phyloP scores from a whole-genome alignment of 2,888 invertebrate species.

The Hipparchia semele region DNA sequence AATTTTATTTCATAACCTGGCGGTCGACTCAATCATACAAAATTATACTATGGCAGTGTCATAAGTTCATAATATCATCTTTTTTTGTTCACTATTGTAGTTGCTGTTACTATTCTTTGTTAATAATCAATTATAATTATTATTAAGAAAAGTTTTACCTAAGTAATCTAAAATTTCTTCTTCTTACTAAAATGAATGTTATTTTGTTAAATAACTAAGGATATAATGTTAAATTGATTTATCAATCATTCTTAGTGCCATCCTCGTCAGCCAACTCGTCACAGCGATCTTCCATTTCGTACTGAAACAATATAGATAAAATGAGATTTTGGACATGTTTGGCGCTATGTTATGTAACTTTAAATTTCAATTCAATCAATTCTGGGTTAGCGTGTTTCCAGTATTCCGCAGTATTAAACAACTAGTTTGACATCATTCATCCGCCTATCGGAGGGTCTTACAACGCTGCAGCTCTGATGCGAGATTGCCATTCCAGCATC shows the following conservation, averaged over 20 bases:
- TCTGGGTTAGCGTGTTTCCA: too few species aligned
- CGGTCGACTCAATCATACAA: background rate
- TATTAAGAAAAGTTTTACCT: background rate
- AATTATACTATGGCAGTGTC: background rate
- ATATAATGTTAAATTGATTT: background rate
- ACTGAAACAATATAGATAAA: slow-evolving; percentile 72
- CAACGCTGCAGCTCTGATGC: too few species aligned
- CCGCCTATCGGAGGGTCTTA: too few species aligned
- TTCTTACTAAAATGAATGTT: background rate
- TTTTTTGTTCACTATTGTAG: background rate
- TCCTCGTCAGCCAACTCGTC: slow-evolving; percentile 86
- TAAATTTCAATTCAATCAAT: too few species aligned
- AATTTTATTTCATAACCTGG: background rate
- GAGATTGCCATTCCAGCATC: too few species aligned
- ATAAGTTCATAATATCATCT: background rate
- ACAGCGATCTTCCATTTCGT: slow-evolving; percentile 91
- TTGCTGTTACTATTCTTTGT: background rate
- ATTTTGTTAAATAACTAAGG: background rate
- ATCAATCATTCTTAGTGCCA: slow-evolving; percentile 1
- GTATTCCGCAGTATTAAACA: too few species aligned
- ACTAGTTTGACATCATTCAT: too few species aligned
- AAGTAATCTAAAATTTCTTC: background rate
- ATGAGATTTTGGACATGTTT: slow-evolving; percentile 8
- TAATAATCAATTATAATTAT: background rate
- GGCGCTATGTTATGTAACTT: background rate